Evolutionary conservation across 2,888 invertebrate genomes (phyloP).

Genomic region (Patella caerulea): DNA sequence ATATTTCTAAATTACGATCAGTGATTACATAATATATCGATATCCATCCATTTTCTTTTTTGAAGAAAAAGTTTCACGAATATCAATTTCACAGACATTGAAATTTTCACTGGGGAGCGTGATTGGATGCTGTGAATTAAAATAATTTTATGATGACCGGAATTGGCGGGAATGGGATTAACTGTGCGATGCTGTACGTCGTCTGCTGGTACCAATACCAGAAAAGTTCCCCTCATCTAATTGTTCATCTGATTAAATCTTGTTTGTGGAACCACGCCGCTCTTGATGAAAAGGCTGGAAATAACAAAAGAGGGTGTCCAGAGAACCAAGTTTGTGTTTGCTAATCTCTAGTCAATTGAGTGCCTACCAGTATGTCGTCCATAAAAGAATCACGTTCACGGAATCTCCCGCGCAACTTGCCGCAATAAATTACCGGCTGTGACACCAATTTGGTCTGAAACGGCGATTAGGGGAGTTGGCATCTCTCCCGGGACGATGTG

Average conservation of each 20-base stretch:
- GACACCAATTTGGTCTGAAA: constrained; percentile 2
- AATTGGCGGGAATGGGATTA: too few relatives aligned
- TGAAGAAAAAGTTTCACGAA: too few relatives aligned
- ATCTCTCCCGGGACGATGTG: neutral
- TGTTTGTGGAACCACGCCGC: neutral
- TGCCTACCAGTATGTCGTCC: neutral
- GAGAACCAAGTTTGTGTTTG: neutral
- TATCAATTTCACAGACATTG: too few relatives aligned
- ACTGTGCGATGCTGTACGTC: too few relatives aligned
- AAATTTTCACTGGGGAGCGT: too few relatives aligned
- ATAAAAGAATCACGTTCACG: neutral
- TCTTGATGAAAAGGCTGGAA: constrained; percentile 2
- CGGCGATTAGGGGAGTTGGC: constrained; percentile 4
- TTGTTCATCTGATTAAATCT: constrained; percentile 4
- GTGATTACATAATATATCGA: too few relatives aligned
- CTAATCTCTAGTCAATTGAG: neutral
- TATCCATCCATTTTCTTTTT: too few relatives aligned
- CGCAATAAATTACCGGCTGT: constrained; percentile 10
- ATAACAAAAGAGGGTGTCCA: neutral
- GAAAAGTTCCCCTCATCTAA: neutral
- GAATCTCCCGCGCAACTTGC: constrained; percentile 5
- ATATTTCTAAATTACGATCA: too few relatives aligned
- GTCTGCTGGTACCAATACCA: too few relatives aligned
- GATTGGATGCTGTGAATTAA: too few relatives aligned
- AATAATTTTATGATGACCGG: too few relatives aligned